Conservation (phyloP, 2,113 vertebrate genomes). For the Brachirus orientalis region DNA sequence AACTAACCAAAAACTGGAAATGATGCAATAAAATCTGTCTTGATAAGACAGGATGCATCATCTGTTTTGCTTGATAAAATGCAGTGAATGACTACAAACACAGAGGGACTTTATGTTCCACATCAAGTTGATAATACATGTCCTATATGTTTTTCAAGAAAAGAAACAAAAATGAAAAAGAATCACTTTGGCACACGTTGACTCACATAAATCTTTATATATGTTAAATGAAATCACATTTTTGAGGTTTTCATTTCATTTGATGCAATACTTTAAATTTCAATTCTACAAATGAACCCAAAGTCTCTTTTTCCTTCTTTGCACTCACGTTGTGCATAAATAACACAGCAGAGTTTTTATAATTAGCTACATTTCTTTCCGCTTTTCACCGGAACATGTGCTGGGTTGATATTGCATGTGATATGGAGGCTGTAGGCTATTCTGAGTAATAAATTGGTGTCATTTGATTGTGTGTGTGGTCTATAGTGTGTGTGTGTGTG, state of each 20-base stretch:
- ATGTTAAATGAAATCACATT: too few species aligned
- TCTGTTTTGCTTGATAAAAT: constrained; percentile 19
- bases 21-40: constrained; percentile 20
- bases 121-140: too few species aligned
- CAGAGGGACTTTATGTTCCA: too few species aligned
- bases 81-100: background rate
- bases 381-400: background rate
- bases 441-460: constrained; percentile 5
- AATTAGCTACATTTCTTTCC: background rate
- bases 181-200: background rate
- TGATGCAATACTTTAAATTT: background rate
- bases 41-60: constrained; percentile 14
- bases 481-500: constrained; percentile 12
- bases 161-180: too few species aligned
- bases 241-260: background rate
- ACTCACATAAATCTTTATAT: background rate
- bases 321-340: background rate
- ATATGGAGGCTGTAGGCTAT: constrained; percentile 21
- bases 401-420: constrained; percentile 3
- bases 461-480: constrained; percentile 9
- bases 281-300: background rate
- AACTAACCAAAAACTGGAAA: background rate
- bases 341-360: background rate
- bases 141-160: too few species aligned
- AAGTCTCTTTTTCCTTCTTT: background rate